A percentile compares a stretch with the other conserved stretches of the same genome.
Conservation (phyloP, 1,140 invertebrate genomes). For the Philotrypesis tridentata region DNA sequence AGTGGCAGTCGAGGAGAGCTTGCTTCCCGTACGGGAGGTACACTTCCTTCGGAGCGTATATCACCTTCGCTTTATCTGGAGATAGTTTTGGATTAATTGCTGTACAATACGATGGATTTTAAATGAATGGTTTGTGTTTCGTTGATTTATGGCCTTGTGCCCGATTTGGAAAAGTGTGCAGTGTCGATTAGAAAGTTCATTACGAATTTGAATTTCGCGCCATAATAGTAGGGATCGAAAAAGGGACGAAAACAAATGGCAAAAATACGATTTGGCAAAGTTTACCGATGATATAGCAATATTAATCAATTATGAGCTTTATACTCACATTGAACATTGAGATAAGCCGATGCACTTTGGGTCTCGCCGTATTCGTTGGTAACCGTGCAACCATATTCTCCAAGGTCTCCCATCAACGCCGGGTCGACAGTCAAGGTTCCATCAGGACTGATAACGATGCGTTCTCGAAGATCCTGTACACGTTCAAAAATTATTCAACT, state of each 20-base stretch:
- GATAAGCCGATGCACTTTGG: constrained; percentile 89
- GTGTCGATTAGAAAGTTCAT: too few species aligned
- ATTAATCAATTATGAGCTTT: too few species aligned
- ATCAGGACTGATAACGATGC: constrained; percentile 78
- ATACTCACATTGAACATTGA: constrained; percentile 96
- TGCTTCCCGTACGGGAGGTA: constrained; percentile 91
- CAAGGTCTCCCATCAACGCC: constrained; percentile 87
- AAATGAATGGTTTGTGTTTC: too few species aligned
- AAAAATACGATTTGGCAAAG: too few species aligned
- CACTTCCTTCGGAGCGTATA: constrained; percentile 90
- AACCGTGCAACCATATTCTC: constrained; percentile 92
- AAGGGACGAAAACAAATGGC: too few species aligned
- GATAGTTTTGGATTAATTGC: neutral
- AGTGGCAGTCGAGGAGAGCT: constrained; percentile 93
- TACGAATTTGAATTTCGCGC: too few species aligned
- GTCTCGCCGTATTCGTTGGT: constrained; percentile 85
- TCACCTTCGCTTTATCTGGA: constrained; percentile 92
- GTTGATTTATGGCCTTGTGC: too few species aligned
- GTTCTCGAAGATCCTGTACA: constrained; percentile 76
- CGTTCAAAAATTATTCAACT: neutral
- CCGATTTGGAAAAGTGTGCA: too few species aligned
- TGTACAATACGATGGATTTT: neutral
- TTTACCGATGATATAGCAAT: too few species aligned
- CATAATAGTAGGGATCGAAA: too few species aligned
- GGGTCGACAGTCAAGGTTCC: constrained; percentile 85